A percentile compares a stretch with the other conserved stretches of the same genome.
Evolutionary conservation across 2,888 invertebrate genomes (phyloP).

Genomic region (Asteroscopus sphinx): DNA sequence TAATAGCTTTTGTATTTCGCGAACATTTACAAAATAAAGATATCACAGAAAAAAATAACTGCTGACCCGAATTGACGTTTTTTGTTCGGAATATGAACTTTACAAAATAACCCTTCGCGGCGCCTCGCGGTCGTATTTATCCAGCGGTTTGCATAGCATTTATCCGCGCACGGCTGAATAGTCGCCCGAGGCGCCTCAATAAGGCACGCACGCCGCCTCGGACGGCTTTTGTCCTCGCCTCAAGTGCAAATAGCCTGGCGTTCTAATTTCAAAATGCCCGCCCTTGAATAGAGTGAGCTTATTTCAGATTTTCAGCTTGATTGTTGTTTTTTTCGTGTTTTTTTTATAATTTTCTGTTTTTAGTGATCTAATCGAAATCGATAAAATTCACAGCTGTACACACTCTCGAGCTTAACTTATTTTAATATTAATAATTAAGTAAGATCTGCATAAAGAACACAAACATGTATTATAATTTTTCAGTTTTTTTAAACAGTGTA

Average conservation of each 20-base stretch:
- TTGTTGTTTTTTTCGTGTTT: conserved; percentile 37
- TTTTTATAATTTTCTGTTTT: conserved; percentile 3
- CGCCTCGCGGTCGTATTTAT: conserved; percentile 58
- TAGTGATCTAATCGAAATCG: conserved; percentile 4
- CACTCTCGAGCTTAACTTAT: too few species aligned
- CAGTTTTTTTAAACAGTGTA: too few species aligned
- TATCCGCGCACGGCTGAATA: conserved; percentile 62
- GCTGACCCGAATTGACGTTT: conserved; percentile 37
- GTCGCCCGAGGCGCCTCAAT: conserved; percentile 66
- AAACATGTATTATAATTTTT: too few species aligned
- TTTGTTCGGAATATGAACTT: conserved; percentile 35
- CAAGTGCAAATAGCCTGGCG: conserved; percentile 85
- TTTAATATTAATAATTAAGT: too few species aligned
- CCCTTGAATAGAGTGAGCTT: conserved; percentile 69
- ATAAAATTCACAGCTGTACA: background rate
- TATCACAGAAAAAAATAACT: conserved; percentile 11
- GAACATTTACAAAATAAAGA: too few species aligned
- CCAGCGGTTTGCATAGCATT: conserved; percentile 64
- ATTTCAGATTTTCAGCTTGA: conserved; percentile 66
- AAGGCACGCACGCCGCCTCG: conserved; percentile 72
- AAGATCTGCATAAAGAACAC: too few species aligned
- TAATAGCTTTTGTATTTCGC: too few species aligned
- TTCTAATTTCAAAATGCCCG: conserved; percentile 82
- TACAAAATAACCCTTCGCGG: conserved; percentile 33
- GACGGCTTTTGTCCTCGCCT: conserved; percentile 74